These are phyloP conservation scores for Gymnosoma rotundatum DNA, from an alignment of 2,888 invertebrate genomes.

Conservation along the genomic window DNA sequence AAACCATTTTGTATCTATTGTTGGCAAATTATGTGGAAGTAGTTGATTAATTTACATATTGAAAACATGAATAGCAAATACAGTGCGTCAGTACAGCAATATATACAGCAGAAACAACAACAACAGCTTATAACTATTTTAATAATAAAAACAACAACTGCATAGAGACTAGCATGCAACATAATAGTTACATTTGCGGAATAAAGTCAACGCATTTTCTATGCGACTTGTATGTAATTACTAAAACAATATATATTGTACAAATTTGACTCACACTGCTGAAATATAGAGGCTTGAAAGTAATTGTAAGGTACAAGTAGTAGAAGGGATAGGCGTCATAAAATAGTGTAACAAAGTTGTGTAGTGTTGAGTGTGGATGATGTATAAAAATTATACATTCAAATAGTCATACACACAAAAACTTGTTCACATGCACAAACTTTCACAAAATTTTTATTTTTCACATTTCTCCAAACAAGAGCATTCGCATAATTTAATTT, in stretches of 20 bases:
- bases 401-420: neutral
- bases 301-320: neutral
- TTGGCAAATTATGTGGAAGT: conserved; percentile 69
- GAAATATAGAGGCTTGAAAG: neutral
- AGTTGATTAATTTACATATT: conserved; percentile 70
- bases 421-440: neutral
- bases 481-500: neutral
- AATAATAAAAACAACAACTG: conserved; percentile 19
- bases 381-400: neutral
- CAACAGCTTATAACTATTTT: conserved; percentile 24
- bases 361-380: conserved; percentile 11
- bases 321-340: neutral
- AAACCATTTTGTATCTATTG: conserved; percentile 45
- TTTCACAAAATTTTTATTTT: conserved; percentile 14
- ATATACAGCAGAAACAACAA: conserved; percentile 13
- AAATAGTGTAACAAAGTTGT: conserved; percentile 30
- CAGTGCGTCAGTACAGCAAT: conserved; percentile 37
- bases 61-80: conserved; percentile 59
- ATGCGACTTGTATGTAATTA: conserved; percentile 13
- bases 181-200: conserved; percentile 22
- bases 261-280: conserved; percentile 4
- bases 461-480: neutral
- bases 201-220: conserved; percentile 50
- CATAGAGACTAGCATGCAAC: conserved; percentile 1
- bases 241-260: conserved; percentile 21